phyloP scores from a whole-genome alignment of 2,113 vertebrate species.

The Pavo muticus region DNA sequence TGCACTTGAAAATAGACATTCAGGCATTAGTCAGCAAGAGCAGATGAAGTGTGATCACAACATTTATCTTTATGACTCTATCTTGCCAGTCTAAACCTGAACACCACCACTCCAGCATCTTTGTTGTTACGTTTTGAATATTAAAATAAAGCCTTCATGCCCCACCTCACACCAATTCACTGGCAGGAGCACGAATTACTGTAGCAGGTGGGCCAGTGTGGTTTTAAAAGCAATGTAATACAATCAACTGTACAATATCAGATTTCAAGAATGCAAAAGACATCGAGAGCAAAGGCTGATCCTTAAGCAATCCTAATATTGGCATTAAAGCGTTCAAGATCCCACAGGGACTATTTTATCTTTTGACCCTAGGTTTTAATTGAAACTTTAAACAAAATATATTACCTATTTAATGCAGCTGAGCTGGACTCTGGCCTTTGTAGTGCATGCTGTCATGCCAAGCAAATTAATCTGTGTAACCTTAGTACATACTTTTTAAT shows the following conservation, averaged over 20 bases:
- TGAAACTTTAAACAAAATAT: constrained; percentile 85
- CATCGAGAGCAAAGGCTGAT: constrained; percentile 75
- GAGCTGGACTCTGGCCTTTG: constrained; percentile 72
- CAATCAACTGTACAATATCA: constrained; percentile 79
- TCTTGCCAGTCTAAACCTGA: not conserved
- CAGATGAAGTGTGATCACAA: not conserved
- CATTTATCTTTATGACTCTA: not conserved
- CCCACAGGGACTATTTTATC: constrained; percentile 75
- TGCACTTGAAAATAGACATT: not conserved
- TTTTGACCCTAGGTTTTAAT: constrained; percentile 78
- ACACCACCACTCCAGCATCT: not conserved
- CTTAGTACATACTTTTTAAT: constrained; percentile 56
- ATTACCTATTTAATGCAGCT: constrained; percentile 79
- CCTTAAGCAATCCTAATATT: constrained; percentile 73
- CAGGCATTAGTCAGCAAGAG: not conserved
- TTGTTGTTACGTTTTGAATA: constrained; percentile 46
- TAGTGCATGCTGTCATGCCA: constrained; percentile 65
- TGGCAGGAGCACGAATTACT: constrained; percentile 76
- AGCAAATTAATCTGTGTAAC: constrained; percentile 76
- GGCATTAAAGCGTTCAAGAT: constrained; percentile 74
- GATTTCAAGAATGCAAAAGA: constrained; percentile 79
- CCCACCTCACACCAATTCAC: constrained; percentile 68
- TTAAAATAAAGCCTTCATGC: constrained; percentile 51
- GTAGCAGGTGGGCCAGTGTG: constrained; percentile 80
- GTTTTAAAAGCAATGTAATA: constrained; percentile 82